Evolutionary conservation across 2,113 vertebrate species (phyloP).

Genomic region (Centropus unirufus): DNA sequence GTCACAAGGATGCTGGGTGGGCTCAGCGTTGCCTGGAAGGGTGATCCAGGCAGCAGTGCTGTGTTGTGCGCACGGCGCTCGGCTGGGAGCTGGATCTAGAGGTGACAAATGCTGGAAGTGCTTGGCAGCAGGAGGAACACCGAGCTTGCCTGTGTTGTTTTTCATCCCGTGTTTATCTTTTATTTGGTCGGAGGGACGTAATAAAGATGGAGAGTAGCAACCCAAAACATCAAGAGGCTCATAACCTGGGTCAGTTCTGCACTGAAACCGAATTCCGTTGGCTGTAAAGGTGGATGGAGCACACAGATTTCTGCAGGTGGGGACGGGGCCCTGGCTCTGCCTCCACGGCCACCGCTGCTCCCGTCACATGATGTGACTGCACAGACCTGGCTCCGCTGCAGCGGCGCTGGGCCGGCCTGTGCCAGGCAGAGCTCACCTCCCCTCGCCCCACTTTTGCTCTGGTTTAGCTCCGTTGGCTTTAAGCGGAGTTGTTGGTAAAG

Average conservation of each 20-base stretch:
- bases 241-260: neutral
- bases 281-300: fast-evolving
- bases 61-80: neutral
- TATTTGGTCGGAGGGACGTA: neutral
- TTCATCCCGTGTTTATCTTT: neutral
- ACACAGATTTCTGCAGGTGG: neutral
- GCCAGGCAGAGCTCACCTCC: neutral
- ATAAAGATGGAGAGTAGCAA: neutral
- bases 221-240: neutral
- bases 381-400: conserved; percentile 20
- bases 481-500: neutral
- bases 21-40: fast-evolving
- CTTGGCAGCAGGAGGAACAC: neutral
- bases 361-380: conserved; percentile 24
- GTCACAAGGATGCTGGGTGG: neutral
- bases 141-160: neutral
- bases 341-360: neutral
- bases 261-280: fast-evolving
- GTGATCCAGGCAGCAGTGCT: neutral
- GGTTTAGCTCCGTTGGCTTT: neutral
- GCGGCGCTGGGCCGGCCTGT: neutral
- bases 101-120: neutral
- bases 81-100: neutral
- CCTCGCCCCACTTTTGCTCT: neutral
- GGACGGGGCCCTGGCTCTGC: neutral